A percentile compares a stretch with the other conserved stretches of the same genome.
Conservation (phyloP, 2,113 vertebrate genomes). For the Salvelinus namaycush region DNA sequence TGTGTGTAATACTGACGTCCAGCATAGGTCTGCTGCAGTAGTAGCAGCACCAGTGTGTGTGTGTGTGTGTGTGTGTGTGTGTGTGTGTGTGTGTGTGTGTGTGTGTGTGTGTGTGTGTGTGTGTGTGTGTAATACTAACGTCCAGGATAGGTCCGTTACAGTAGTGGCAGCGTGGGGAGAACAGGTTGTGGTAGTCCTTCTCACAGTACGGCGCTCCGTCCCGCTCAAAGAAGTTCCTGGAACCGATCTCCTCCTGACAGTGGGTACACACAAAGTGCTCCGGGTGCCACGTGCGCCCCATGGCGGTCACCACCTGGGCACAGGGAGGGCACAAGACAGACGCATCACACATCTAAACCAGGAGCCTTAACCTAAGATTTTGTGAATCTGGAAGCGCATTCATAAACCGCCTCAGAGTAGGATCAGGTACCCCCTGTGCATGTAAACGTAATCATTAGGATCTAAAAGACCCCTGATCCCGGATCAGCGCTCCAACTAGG, state of each 20-base stretch:
- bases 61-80: no score
- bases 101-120: constrained; percentile 1
- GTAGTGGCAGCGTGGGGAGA: constrained; percentile 93
- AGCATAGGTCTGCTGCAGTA: constrained; percentile 96
- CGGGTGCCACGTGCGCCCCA: constrained; percentile 96
- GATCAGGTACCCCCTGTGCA: no score
- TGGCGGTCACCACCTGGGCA: constrained; percentile 91
- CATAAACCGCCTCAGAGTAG: no score
- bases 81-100: neutral
- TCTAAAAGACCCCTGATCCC: no score
- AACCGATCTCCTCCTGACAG: constrained; percentile 95
- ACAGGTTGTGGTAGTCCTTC: constrained; percentile 93
- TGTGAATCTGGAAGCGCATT: no score
- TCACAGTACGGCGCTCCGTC: constrained; percentile 94
- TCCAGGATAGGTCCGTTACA: constrained; percentile 95
- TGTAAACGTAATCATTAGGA: no score
- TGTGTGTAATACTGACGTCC: constrained; percentile 81
- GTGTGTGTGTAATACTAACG: constrained; percentile 76
- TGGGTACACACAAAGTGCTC: constrained; percentile 97
- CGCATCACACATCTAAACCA: neutral
- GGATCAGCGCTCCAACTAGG: no score
- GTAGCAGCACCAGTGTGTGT: constrained; percentile 73
- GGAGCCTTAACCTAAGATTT: no score
- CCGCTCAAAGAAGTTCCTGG: constrained; percentile 94
- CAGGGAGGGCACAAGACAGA: neutral